These are phyloP conservation scores for Phallusia fumigata DNA, from an alignment of 23 tunicate genomes.

Conservation along the genomic window DNA sequence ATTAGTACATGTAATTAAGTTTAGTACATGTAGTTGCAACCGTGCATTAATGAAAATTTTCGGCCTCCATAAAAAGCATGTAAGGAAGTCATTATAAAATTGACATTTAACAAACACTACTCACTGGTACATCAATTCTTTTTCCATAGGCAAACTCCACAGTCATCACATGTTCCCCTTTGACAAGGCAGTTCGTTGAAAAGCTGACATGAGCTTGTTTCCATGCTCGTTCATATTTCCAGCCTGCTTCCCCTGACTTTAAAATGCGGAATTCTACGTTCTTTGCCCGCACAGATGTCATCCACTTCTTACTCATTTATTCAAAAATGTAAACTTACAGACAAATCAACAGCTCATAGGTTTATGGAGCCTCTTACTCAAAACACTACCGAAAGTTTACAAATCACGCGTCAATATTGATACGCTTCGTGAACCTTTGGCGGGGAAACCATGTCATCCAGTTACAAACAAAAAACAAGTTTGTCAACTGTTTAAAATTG, in stretches of 20 bases:
- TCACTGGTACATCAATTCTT: slow-evolving; percentile 30
- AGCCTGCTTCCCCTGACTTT: slow-evolving; percentile 14
- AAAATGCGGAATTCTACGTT: slow-evolving; percentile 33
- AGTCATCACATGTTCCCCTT: slow-evolving; percentile 25
- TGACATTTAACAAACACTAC: background rate
- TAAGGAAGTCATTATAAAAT: too few species aligned
- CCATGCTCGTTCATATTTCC: slow-evolving; percentile 24
- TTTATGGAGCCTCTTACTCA: too few species aligned
- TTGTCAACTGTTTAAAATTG: background rate
- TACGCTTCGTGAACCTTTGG: background rate
- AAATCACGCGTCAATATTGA: background rate
- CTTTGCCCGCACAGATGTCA: background rate
- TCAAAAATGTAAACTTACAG: too few species aligned
- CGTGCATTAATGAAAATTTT: too few species aligned
- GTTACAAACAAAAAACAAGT: background rate
- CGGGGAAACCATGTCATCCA: background rate
- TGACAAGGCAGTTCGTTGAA: background rate
- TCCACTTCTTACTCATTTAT: slow-evolving; percentile 25
- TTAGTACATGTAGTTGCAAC: too few species aligned
- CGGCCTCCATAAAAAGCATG: too few species aligned
- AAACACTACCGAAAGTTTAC: background rate
- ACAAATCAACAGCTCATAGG: too few species aligned
- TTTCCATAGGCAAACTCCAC: slow-evolving; percentile 27
- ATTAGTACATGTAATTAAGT: too few species aligned
- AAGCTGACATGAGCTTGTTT: slow-evolving; percentile 23